Base-by-base conservation (phyloP, 2,113 vertebrate genomes). In the Dinomys branickii region DNA sequence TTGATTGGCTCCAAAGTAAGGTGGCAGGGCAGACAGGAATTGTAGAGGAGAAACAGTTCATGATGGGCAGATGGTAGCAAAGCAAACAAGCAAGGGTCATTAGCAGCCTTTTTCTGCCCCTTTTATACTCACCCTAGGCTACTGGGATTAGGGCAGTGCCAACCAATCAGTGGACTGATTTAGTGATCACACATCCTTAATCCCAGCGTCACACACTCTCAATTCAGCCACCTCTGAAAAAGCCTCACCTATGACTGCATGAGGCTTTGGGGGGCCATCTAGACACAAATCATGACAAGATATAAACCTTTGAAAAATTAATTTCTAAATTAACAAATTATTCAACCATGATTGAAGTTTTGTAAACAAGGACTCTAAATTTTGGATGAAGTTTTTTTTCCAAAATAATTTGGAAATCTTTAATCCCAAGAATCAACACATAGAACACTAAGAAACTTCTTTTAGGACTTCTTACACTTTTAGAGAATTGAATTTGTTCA, bases 401-500 rank as follows among this genome's bases (percentile, higher is more conserved):
- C 58, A 63, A 90, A 95, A 78, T 88, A 54, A 86, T 50, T 41
- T 75, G 17, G 63, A 88, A 94, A 82, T 94, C 30, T 61, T 94
- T 81, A 94, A 44, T 88, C 69, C 58, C 22, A 47, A 59, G 69
- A 93, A 91, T 75, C 94, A 85, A 52, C 67, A 30, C 16, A 38
- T 35, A 11, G 26, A 63, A 59, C 47, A 54, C 54, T 50, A 81
- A 38, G 81, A 86, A 93, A 12, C 8, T 75, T 88, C n/a, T 77
- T 78, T 94, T 47, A 54, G 78, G 84, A 22, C 11, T 93, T 84
- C 93, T 71, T 38, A 88, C 77, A 71, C 65, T 71, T 95, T 67
- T 58, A 86, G 63, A 88, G 59, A 93, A 83, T 44, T 94, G 69
- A 85, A 93, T 88, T 88, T 56, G 67, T 50, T 96, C 41, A 86